These are phyloP conservation scores for Dicycla oo DNA, from an alignment of 2,888 invertebrate genomes.

Conservation along the genomic window DNA sequence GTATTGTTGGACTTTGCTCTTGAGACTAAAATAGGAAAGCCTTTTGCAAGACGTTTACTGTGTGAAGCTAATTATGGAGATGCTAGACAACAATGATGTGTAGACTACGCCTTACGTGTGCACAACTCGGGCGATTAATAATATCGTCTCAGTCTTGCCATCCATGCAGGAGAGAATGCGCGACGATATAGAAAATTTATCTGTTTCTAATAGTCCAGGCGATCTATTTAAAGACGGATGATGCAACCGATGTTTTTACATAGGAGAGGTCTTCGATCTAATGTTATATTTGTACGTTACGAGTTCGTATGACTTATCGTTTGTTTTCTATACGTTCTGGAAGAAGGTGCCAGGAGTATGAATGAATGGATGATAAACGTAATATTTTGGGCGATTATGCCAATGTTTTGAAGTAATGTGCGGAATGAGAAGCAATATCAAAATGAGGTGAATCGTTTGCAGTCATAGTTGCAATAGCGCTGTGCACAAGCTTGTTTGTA, in stretches of 20 bases:
- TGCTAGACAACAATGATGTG: constrained; percentile 11
- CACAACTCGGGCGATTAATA: constrained; percentile 2
- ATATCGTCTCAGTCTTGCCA: constrained; percentile 4
- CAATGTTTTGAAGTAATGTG: not conserved
- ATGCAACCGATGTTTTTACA: constrained; percentile 69
- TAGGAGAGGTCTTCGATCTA: constrained; percentile 59
- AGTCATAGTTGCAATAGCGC: constrained; percentile 9
- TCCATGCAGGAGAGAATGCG: constrained; percentile 23
- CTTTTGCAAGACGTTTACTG: constrained; percentile 30
- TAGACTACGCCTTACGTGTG: not conserved
- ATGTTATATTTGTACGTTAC: constrained; percentile 62
- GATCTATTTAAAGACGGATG: constrained; percentile 68
- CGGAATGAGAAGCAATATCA: constrained; percentile 3
- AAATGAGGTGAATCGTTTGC: not conserved
- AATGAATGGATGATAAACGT: constrained; percentile 51
- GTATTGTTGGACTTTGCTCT: constrained; percentile 28
- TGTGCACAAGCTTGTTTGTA: constrained; percentile 17
- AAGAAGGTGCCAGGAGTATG: constrained; percentile 57
- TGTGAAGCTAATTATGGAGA: constrained; percentile 21
- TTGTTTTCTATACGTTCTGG: constrained; percentile 52
- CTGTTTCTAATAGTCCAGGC: constrained; percentile 68
- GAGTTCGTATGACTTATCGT: constrained; percentile 60
- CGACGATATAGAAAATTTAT: constrained; percentile 59
- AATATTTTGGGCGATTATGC: constrained; percentile 31
- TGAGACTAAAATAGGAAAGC: constrained; percentile 30